Percentiles rank a stretch among this genome's conserved stretches.
Conservation (phyloP, 2,888 invertebrate genomes). For the Baccha elongata region DNA sequence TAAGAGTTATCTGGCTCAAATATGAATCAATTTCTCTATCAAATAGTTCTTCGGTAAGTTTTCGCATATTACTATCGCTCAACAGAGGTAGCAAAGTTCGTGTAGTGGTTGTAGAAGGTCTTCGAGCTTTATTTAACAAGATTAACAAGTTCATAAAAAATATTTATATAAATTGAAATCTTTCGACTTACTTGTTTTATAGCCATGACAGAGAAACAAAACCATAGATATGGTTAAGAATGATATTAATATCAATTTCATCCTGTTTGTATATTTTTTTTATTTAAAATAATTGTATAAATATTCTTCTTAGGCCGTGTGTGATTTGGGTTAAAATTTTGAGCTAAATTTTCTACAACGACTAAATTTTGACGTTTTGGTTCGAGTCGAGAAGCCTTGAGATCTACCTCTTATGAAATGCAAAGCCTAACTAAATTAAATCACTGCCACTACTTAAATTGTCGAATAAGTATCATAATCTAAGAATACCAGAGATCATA, state of each 20-base stretch:
- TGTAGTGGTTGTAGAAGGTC: neutral
- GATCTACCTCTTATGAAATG: neutral
- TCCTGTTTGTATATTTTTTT: slow-evolving; percentile 12
- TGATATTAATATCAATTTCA: slow-evolving; percentile 35
- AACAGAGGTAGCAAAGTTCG: slow-evolving; percentile 79
- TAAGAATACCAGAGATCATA: no score
- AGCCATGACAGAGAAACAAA: slow-evolving; percentile 27
- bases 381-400: no score
- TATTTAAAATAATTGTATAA: no score
- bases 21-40: slow-evolving; percentile 89
- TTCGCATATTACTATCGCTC: slow-evolving; percentile 86
- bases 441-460: no score
- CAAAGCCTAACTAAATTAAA: neutral
- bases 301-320: no score
- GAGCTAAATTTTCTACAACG: no score
- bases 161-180: no score
- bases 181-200: slow-evolving; percentile 28
- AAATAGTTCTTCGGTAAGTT: slow-evolving; percentile 88
- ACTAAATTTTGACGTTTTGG: no score
- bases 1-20: slow-evolving; percentile 86
- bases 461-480: no score
- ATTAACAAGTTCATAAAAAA: neutral
- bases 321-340: no score
- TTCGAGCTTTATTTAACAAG: neutral
- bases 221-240: slow-evolving; percentile 19